Base-by-base conservation (phyloP, 2,888 invertebrate species). In the Bugula neritina region DNA sequence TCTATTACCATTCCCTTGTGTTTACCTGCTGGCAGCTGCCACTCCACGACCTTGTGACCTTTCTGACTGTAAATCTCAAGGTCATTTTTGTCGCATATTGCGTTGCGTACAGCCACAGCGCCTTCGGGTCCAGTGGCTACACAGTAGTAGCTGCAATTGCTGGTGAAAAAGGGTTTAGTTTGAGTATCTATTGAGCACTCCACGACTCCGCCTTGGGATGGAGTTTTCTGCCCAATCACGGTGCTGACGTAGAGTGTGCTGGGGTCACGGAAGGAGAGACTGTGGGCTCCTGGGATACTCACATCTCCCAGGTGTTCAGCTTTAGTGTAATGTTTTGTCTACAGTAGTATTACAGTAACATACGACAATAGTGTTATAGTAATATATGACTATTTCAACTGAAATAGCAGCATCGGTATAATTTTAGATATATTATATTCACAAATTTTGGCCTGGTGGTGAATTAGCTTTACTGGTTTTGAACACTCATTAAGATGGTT, bases 191-290 rank as follows among this genome's bases (percentile, higher is more conserved):
- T 55, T 10, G 5, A 13, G 23, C 55, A 55, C 3, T 23, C 3
- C n/a, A 55, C n/a, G 3, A 55, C 55, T 25, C 55, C 55, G 5
- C 55, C 55, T 55, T 10, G 5, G 55, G 21, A 3, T 17, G 55
- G 55, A 13, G 55, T n/a, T 17, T 25, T 55, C 13, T 55, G 55
- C 5, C 55, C 55, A 23, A 55, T 55, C n/a, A 55, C 55, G 3
- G n/a, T 55, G 55, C 55, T 55, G 5, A 55, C 55, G n/a, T 55
- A 55, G 10, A 55, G 55, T n/a, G 55, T 55, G n/a, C n/a, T 23
- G 3, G 21, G 5, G 55, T 55, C 55, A 3, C 55, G 3, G 23
- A 55, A 55, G 25, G 13, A 23, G 5, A 55, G 21, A 25, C 55
- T 25, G 55, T 55, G 21, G 21, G 55, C 55, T 55, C 55, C 55